Base-by-base conservation (phyloP, 2,888 invertebrate genomes). In the Helobdella robusta region DNA sequence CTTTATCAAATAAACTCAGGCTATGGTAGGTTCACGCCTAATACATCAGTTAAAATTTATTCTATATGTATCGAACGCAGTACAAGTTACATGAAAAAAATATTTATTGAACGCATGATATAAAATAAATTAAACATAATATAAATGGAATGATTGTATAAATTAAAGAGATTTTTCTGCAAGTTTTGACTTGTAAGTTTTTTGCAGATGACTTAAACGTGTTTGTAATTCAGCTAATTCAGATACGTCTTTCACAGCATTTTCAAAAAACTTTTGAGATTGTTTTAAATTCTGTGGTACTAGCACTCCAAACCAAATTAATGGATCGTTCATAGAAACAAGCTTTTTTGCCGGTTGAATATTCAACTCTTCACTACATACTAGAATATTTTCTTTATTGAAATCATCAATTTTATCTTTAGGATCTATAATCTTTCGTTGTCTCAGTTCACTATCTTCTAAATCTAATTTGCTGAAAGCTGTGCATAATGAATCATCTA, bases 301-400 rank as follows among this genome's bases (percentile, higher is more conserved):
- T 40, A 92, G 79, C 46, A 89, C 84, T 15, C 91, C 91, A 81
- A 91, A 92, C 90, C 90, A 91, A 70, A 85, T 85, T 35, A 91
- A 76, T 0, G 91, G 90, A 77, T 91, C 74, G 44, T 68, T 68
- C 2, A 34, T 44, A 1, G 28, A 30, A n/a, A n/a, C n/a, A 50
- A 34, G 5, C 15, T 58, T 34, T 5, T 36, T 36, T 20, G 34
- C 11, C 18, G 52, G 30, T 60, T 48, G 28, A 23, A 23, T 44
- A 34, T 60, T 28, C 11, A 34, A 54, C n/a, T 28, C 36, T 20
- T 6, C 36, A 2, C 1, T 15, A 15, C 32, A 32, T 20, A 3
- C 50, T 15, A 44, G 1, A 36, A 52, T 36, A 30, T 28, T 46
- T 50, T 62, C 4, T 50, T 20, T 64, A 11, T 40, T 23, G 48